These are phyloP conservation scores for Homalodisca vitripennis DNA, from an alignment of 1,140 invertebrate genomes.

Conservation along the genomic window DNA sequence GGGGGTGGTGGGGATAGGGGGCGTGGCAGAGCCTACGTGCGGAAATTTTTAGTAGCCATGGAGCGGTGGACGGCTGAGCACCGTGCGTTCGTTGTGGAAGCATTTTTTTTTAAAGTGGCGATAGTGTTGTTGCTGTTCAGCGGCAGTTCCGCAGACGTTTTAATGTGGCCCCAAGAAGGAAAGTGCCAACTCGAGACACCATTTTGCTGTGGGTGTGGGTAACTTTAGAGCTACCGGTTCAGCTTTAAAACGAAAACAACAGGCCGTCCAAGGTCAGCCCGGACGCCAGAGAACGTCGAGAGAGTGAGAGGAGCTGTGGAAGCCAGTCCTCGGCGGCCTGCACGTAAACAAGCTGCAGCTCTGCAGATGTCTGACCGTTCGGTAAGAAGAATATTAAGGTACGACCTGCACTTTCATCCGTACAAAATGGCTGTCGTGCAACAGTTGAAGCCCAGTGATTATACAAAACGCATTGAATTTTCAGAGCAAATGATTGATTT, in stretches of 20 bases:
- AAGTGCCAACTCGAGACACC: constrained; percentile 31
- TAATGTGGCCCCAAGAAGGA: constrained; percentile 21
- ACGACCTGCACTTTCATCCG: constrained; percentile 34
- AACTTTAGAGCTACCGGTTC: constrained; percentile 36
- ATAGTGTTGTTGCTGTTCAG: constrained; percentile 27
- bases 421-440: constrained; percentile 35
- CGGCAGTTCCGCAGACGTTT: constrained; percentile 29
- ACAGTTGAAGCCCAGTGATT: constrained; percentile 32
- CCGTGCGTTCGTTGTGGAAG: constrained; percentile 32
- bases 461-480: constrained; percentile 29
- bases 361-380: constrained; percentile 6
- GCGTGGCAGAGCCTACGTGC: constrained; percentile 13
- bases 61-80: constrained; percentile 3
- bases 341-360: constrained; percentile 11
- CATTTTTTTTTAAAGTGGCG: neutral
- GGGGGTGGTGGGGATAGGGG: constrained; percentile 10
- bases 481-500: constrained; percentile 32
- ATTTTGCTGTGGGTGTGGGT: constrained; percentile 35
- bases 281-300: neutral
- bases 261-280: constrained; percentile 1
- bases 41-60: constrained; percentile 21
- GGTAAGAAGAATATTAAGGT: constrained; percentile 17
- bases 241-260: constrained; percentile 33
- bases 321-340: constrained; percentile 12
- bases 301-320: constrained; percentile 16